Base-by-base conservation (phyloP, 2,113 vertebrate species). In the Halcyon malimbica region DNA sequence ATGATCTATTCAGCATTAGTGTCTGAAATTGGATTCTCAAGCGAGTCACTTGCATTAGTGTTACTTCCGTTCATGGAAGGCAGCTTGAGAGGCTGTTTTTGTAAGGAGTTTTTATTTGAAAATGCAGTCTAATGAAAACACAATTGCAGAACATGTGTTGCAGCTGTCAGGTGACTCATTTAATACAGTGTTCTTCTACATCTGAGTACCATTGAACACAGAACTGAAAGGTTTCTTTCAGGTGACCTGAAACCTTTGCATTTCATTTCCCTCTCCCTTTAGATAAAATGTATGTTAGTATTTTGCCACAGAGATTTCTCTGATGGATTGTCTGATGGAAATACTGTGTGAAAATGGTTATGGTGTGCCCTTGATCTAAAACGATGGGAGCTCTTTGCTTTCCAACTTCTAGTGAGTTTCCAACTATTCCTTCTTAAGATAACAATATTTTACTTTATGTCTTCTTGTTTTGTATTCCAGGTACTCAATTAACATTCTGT, bases 181-280 rank as follows among this genome's bases (percentile, higher is more conserved):
- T 48, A 70, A 65, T 62, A 12, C 2, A 0, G 25, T 17, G 13
- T 54, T 2, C 46, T 74, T 53, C 8, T 39, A 2, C 31, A 15
- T 35, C 74, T 84, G 69, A 62, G 8, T 39, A 3, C 63, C n/a
- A 9, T 70, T 74, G 57, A 31, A 16, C 73, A 78, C 37, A 37
- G 41, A 51, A 25, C 56, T 78, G 74, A 78, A 50, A 92, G n/a
- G 56, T 87, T 94, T 90, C 64, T 94, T 94, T 82, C 70, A 90
- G 7, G 4, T 48, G 56, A 59, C 65, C 69, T 39, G 73, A 77
- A 73, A 83, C 24, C 57, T 86, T 21, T 83, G 73, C 37, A 13
- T 89, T 87, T 91, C 16, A 80, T 89, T 87, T 82, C 56, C 17
- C 1, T 2, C 18, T 82, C 60, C 48, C 28, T 28, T 74, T 11